A percentile compares a stretch with the other conserved stretches of the same genome.
These are phyloP conservation scores for Crenichthys baileyi DNA, from an alignment of 2,797 vertebrate genomes.

Conservation along the genomic window DNA sequence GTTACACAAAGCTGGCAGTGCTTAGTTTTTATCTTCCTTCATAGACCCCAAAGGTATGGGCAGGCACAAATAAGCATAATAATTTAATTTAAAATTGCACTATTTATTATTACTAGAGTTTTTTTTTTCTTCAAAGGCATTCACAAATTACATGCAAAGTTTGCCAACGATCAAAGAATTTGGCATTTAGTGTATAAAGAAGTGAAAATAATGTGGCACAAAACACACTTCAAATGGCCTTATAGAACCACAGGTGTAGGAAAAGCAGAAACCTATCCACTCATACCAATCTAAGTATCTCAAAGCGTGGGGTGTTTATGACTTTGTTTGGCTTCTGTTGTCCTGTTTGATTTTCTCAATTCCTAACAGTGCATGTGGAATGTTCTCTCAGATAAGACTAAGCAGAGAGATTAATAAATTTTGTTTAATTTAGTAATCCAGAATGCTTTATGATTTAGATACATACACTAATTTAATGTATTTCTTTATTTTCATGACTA, in stretches of 20 bases:
- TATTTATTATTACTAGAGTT: slow-evolving; percentile 52
- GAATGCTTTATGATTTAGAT: too few relatives aligned
- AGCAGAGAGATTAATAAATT: too few relatives aligned
- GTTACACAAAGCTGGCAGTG: slow-evolving; percentile 59
- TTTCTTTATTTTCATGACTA: too few relatives aligned
- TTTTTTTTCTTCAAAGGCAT: slow-evolving; percentile 51
- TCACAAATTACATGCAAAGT: slow-evolving; percentile 44
- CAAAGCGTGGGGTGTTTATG: too few relatives aligned
- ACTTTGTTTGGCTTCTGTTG: neutral
- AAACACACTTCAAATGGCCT: neutral
- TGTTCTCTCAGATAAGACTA: neutral
- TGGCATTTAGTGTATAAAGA: neutral
- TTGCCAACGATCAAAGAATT: slow-evolving; percentile 4
- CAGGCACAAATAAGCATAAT: slow-evolving; percentile 63
- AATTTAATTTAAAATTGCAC: slow-evolving; percentile 65
- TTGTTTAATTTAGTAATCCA: too few relatives aligned
- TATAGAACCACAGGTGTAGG: neutral
- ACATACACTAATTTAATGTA: too few relatives aligned
- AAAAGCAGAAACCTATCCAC: neutral
- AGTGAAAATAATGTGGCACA: neutral
- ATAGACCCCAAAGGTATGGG: slow-evolving; percentile 54
- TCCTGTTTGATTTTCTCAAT: neutral
- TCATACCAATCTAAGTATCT: neutral
- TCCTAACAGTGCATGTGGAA: neutral
- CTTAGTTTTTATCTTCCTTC: slow-evolving; percentile 43